These are phyloP conservation scores for Alligator sinensis DNA, from an alignment of 2,113 vertebrate species.

Conservation along the genomic window DNA sequence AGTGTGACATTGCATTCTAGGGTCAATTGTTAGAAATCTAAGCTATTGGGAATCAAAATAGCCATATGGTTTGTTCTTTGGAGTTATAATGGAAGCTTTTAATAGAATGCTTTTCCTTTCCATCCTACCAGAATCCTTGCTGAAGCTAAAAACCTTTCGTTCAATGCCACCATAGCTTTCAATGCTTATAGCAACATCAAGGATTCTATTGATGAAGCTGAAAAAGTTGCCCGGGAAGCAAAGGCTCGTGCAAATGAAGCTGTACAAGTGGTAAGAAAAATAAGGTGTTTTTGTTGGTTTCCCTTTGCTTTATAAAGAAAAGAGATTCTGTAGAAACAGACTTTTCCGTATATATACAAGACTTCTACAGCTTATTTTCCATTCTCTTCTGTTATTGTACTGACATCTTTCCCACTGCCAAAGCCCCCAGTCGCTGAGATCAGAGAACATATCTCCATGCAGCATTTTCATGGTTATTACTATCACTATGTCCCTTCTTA, in stretches of 20 bases:
- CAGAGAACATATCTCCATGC: not conserved
- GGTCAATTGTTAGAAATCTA: not conserved
- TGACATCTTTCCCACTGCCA: not conserved
- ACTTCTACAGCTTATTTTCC: not conserved
- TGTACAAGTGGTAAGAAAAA: constrained; percentile 85
- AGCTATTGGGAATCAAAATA: not conserved
- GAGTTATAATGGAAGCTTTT: constrained; percentile 14
- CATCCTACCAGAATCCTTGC: constrained; percentile 88
- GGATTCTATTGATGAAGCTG: constrained; percentile 88
- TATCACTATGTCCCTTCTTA: not conserved
- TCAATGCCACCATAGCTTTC: constrained; percentile 97
- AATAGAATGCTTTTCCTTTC: constrained; percentile 40
- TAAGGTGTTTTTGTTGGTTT: not conserved
- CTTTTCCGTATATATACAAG: not conserved
- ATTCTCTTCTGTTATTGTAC: not conserved
- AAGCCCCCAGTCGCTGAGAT: not conserved
- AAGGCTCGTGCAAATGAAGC: constrained; percentile 88
- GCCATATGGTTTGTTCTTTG: not conserved
- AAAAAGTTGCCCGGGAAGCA: constrained; percentile 89
- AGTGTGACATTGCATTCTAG: not conserved
- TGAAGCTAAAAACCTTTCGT: constrained; percentile 95
- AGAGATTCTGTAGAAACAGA: not conserved
- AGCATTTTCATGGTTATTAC: not conserved
- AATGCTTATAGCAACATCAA: constrained; percentile 98
- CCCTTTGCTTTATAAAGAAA: not conserved